Conservation (phyloP, 2,113 vertebrate species). For the Bombycilla garrulus region DNA sequence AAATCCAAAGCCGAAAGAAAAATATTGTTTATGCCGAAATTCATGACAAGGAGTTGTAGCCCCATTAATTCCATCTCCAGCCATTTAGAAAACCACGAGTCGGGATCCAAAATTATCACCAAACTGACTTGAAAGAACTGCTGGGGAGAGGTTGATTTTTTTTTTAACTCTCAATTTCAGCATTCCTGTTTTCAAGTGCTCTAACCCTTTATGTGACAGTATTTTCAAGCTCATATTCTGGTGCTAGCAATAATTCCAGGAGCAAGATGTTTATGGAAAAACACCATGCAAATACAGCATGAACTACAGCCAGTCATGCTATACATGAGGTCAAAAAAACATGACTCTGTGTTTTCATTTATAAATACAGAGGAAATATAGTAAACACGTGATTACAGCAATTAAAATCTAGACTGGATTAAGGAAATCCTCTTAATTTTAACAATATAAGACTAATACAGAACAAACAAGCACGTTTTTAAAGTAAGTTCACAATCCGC, state of each 20-base stretch:
- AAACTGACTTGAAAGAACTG: background rate
- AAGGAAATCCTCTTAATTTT: constrained; percentile 10
- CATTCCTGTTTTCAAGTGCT: background rate
- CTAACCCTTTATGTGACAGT: background rate
- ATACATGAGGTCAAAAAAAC: background rate
- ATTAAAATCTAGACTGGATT: background rate
- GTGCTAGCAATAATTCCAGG: background rate
- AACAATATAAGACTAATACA: background rate
- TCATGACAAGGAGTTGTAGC: background rate
- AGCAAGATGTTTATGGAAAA: background rate
- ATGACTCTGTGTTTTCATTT: background rate
- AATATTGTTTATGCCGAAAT: background rate
- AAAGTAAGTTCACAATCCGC: background rate
- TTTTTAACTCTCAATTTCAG: background rate
- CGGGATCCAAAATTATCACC: background rate
- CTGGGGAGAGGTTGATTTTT: background rate
- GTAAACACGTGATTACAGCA: background rate
- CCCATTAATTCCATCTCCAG: background rate
- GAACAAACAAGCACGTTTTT: background rate
- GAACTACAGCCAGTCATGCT: background rate
- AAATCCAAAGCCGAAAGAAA: background rate
- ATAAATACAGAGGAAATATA: background rate
- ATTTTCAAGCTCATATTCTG: background rate
- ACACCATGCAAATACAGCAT: fast-evolving
- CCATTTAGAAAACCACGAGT: background rate